Percentiles rank a stretch among this genome's conserved stretches.
phyloP scores from a whole-genome alignment of 1,140 invertebrate species.

The Pogonomyrmex californicus region DNA sequence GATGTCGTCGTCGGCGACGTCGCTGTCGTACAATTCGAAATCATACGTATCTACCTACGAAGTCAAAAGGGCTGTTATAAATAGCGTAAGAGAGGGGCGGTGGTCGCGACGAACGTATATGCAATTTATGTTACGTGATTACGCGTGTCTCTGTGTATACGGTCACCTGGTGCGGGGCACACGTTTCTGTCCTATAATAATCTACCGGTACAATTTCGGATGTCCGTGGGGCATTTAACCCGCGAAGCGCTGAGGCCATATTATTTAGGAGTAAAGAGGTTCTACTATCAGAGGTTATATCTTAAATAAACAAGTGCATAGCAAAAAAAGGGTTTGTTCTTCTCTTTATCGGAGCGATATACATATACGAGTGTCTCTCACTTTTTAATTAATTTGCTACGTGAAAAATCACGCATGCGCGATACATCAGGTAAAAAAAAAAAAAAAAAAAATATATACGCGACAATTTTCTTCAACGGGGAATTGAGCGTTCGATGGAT shows the following conservation, averaged over 20 bases:
- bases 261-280: neutral
- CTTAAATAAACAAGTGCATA: slow-evolving; percentile 1
- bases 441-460: neutral
- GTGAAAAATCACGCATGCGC: neutral
- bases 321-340: neutral
- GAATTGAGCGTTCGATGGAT: neutral
- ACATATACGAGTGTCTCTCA: neutral
- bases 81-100: slow-evolving; percentile 77
- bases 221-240: slow-evolving; percentile 33
- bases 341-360: neutral
- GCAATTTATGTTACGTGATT: slow-evolving; percentile 42
- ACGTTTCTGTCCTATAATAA: slow-evolving; percentile 60
- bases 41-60: slow-evolving; percentile 75
- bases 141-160: slow-evolving; percentile 35
- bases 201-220: slow-evolving; percentile 49
- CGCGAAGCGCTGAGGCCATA: slow-evolving; percentile 30
- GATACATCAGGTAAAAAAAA: neutral
- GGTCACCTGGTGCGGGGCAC: slow-evolving; percentile 45
- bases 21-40: slow-evolving; percentile 69
- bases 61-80: slow-evolving; percentile 78
- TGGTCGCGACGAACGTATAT: slow-evolving; percentile 71
- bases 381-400: neutral
- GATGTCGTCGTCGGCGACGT: slow-evolving; percentile 43
- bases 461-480: neutral
- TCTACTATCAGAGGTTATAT: neutral